Evolutionary conservation across 1,140 invertebrate species (phyloP), one percentile per base, ranked within the genome.

Genomic region (Ips nitidus): DNA sequence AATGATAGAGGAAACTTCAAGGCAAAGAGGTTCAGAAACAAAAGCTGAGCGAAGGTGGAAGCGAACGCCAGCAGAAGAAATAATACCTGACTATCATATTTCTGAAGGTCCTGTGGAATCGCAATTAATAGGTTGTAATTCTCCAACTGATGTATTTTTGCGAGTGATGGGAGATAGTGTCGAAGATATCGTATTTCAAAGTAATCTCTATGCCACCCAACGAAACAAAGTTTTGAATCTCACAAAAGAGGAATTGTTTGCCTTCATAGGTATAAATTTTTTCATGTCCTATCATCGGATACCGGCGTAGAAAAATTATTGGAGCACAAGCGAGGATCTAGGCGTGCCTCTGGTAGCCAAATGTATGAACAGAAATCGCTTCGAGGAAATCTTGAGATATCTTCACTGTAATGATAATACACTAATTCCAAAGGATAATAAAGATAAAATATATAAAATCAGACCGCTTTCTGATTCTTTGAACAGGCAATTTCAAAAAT

Each of bases 371-470:
- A 66, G 64, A 56, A 66, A 66, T 40, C 52, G 39, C 6, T 66
- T 66, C 58, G 40, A 58, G 42, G 39, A 58, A 41, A 66, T 66
- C 41, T 41, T 66, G 22, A 1, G 45, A 45, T 58, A 58, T 66
- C 47, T 66, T 8, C 39, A 66, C 45, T 57, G 52, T 36, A 66
- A 66, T 58, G 64, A 66, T 42, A 66, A 66, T 53, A 58, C 22
- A 8, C 41, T 66, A 43, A 57, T 66, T 4, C 53, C 53, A 6
- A 40, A 57, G 5, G 39, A 66, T n/a, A 66, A 66, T 43, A 66
- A 66, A 43, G 53, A 66, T 42, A 57, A 66, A 66, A 39, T 66
- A 22, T 66, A 56, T 38, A 39, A 66, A 55, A 42, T 58, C 4
- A 37, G 53, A 58, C 41, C 64, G n/a, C 36, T 22, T 22, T 22